These are phyloP conservation scores for Dicrostonyx torquatus DNA, from an alignment of 2,797 vertebrate species.

Conservation along the genomic window DNA sequence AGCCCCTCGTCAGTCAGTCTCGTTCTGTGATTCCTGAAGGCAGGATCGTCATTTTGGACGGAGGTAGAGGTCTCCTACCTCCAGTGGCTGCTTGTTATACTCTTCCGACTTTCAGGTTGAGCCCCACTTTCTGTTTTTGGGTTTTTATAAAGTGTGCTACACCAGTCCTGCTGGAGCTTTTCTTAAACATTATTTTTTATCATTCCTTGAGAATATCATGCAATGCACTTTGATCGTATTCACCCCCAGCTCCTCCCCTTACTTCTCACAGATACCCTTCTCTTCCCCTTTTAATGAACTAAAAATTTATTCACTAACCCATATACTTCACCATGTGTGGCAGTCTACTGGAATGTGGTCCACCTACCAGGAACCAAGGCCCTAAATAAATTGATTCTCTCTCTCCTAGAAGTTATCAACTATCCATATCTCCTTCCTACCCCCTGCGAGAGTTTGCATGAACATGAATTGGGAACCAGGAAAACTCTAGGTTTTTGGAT, in stretches of 20 bases:
- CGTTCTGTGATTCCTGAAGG: no score
- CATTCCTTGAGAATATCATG: neutral
- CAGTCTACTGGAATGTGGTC: neutral
- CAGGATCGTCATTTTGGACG: no score
- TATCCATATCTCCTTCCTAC: neutral
- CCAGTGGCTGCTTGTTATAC: no score
- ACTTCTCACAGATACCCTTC: no score
- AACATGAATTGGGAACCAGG: neutral
- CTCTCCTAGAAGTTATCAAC: neutral
- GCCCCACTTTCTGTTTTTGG: no score
- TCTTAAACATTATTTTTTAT: neutral
- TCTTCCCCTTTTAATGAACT: no score
- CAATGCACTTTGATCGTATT: neutral
- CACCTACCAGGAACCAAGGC: neutral
- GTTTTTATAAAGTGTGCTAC: neutral
- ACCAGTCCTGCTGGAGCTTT: no score
- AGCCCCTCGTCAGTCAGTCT: no score
- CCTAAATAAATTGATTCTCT: neutral
- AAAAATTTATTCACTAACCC: no score
- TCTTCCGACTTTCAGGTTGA: no score
- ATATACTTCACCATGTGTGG: neutral
- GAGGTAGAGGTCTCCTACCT: no score
- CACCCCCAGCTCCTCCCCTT: neutral
- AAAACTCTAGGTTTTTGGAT: neutral
- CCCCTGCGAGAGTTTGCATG: neutral